These are phyloP conservation scores for Dolichomitus sp. DNA, from an alignment of 2,888 invertebrate genomes.

Conservation along the genomic window DNA sequence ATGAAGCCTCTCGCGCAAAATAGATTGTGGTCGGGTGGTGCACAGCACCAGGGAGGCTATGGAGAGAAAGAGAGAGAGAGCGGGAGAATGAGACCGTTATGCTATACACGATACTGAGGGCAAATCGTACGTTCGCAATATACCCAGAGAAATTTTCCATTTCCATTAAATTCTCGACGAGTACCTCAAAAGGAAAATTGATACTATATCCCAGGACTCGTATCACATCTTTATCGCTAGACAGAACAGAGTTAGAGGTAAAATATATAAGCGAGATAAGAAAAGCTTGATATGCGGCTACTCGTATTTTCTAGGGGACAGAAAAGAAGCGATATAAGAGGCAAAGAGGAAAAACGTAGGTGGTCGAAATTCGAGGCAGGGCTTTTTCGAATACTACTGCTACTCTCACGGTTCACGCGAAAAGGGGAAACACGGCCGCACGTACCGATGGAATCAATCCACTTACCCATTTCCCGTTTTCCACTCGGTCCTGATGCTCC, in stretches of 20 bases:
- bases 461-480: conserved; percentile 69
- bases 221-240: conserved; percentile 8
- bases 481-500: conserved; percentile 51
- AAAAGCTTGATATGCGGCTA: conserved; percentile 10
- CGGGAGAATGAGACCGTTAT: not conserved
- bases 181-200: conserved; percentile 32
- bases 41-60: conserved; percentile 1
- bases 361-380: conserved; percentile 40
- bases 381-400: conserved; percentile 23
- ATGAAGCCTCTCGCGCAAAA: conserved; percentile 57
- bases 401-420: conserved; percentile 20
- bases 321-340: conserved; percentile 12
- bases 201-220: conserved; percentile 1
- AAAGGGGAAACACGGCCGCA: conserved; percentile 37
- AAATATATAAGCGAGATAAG: conserved; percentile 8
- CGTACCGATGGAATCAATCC: conserved; percentile 72
- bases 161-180: conserved; percentile 38
- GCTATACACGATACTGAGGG: conserved; percentile 8
- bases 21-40: conserved; percentile 57
- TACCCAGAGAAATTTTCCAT: conserved; percentile 29
- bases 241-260: not conserved
- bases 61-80: not conserved
- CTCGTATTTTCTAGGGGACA: not conserved
- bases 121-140: conserved; percentile 26
- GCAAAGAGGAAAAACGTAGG: not conserved